Evolutionary conservation across 2,113 vertebrate species (phyloP).

Genomic region (Dasyornis broadbenti): DNA sequence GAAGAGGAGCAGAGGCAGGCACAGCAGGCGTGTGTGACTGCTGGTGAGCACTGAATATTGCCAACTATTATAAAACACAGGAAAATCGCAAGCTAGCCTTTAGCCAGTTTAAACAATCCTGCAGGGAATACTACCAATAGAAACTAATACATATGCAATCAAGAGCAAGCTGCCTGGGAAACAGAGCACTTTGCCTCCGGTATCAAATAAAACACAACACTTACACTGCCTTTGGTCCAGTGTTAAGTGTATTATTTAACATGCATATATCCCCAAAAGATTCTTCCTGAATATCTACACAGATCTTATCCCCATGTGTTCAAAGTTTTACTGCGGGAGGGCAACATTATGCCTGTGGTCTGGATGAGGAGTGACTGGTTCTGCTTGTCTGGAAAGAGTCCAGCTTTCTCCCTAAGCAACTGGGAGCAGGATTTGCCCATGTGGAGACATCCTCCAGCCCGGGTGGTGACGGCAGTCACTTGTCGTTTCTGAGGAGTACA

Average conservation of each 20-base stretch:
- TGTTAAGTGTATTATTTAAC: neutral
- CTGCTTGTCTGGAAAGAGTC: neutral
- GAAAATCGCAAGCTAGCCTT: neutral
- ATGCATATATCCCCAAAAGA: neutral
- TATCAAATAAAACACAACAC: neutral
- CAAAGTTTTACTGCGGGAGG: neutral
- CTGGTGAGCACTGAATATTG: neutral
- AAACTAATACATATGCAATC: conserved; percentile 28
- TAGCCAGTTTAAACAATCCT: neutral
- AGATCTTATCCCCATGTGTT: neutral
- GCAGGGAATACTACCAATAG: neutral
- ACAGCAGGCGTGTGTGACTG: neutral
- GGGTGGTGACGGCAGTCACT: neutral
- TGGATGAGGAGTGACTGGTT: neutral
- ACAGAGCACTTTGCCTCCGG: neutral
- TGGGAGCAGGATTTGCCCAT: neutral
- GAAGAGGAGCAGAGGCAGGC: neutral
- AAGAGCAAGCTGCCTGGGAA: neutral
- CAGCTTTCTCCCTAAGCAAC: neutral
- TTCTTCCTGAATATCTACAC: neutral
- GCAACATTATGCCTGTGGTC: neutral
- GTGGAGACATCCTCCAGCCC: neutral
- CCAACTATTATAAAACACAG: neutral
- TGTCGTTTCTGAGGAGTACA: neutral
- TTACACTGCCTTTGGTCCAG: neutral